Percentiles rank a stretch among this genome's conserved stretches.
phyloP scores from a whole-genome alignment of 64 coral and sea anemone species.

The Stylophora pistillata region DNA sequence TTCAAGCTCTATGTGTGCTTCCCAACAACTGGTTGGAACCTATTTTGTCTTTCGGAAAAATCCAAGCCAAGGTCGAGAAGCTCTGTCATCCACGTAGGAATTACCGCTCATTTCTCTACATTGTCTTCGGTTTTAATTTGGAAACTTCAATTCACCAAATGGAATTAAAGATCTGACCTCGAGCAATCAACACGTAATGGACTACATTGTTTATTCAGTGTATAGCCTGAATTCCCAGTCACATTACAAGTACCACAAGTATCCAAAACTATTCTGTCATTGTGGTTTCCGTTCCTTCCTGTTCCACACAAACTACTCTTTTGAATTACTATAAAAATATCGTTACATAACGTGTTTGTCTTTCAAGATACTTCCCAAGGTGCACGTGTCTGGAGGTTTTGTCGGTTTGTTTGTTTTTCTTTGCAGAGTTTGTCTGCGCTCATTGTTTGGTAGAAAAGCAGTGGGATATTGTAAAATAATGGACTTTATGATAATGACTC shows the following conservation, averaged over 20 bases:
- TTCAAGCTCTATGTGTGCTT: no score
- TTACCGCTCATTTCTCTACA: no score
- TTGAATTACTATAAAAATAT: background rate
- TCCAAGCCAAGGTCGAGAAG: no score
- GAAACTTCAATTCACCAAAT: no score
- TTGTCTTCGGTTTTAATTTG: no score
- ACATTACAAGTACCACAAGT: background rate
- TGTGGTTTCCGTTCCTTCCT: background rate
- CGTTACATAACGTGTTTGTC: background rate
- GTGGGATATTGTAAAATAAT: background rate
- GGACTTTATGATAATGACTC: background rate
- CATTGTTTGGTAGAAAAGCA: background rate
- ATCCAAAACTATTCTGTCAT: background rate
- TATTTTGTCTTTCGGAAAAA: no score
- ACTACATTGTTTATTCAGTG: no score
- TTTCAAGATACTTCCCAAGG: background rate
- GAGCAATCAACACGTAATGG: no score
- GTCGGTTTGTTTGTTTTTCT: background rate
- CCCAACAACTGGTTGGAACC: no score
- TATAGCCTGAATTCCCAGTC: background rate
- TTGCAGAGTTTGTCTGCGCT: background rate
- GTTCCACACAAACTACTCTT: background rate
- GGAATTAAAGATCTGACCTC: no score
- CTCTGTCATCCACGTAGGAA: no score
- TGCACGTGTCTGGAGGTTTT: background rate